These are phyloP conservation scores for Pachyuromys duprasi DNA, from an alignment of 2,797 vertebrate genomes.

Conservation along the genomic window DNA sequence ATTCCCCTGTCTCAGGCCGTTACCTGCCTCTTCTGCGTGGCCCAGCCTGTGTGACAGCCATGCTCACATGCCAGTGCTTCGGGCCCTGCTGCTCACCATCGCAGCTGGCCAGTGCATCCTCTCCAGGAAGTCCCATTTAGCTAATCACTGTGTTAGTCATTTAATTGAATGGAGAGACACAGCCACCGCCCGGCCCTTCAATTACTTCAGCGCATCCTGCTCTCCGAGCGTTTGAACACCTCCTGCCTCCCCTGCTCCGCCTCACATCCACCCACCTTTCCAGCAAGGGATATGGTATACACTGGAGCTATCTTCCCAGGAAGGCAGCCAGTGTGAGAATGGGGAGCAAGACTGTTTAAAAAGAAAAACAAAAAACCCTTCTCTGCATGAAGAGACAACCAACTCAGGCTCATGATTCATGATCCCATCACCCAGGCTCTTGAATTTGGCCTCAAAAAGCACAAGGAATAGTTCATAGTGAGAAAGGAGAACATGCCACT, in stretches of 20 bases:
- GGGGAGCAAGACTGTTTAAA: too few species aligned
- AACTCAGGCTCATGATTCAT: accelerated
- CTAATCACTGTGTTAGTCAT: background rate
- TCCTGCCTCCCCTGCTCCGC: background rate
- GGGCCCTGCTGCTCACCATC: accelerated
- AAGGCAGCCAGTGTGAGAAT: background rate
- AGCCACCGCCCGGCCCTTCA: constrained; percentile 2
- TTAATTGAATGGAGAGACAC: constrained; percentile 44
- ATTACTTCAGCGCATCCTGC: background rate
- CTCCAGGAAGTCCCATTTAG: background rate
- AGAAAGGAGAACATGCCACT: background rate
- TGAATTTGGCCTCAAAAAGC: background rate
- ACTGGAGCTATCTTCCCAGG: background rate
- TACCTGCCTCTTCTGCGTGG: accelerated
- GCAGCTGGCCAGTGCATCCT: background rate
- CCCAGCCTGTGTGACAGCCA: background rate
- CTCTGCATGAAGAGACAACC: background rate
- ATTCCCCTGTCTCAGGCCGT: background rate
- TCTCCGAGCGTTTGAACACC: background rate
- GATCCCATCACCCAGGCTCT: accelerated
- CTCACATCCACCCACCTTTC: background rate
- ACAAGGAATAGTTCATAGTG: background rate
- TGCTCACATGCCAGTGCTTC: accelerated
- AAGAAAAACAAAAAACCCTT: background rate
- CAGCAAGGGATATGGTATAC: background rate